phyloP scores from a whole-genome alignment of 2,888 invertebrate species.

The Phyto melanocephala region DNA sequence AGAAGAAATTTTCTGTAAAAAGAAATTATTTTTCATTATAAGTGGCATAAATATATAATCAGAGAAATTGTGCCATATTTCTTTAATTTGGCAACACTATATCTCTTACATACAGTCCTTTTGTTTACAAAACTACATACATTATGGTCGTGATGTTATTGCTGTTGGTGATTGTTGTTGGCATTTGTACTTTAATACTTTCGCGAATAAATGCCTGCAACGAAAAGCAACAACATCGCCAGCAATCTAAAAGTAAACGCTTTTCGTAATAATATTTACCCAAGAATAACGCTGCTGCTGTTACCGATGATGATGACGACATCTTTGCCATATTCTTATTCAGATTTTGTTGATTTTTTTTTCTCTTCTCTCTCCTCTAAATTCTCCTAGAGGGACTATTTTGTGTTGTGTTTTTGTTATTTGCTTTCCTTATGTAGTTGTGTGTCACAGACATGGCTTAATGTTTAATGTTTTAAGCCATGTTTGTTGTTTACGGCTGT shows the following conservation, averaged over 20 bases:
- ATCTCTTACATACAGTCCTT: too few relatives aligned
- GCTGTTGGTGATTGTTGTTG: constrained; percentile 1
- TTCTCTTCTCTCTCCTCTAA: neutral
- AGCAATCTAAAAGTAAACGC: constrained; percentile 37
- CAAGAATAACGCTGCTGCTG: constrained; percentile 12
- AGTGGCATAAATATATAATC: too few relatives aligned
- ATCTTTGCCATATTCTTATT: constrained; percentile 42
- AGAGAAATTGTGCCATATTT: too few relatives aligned
- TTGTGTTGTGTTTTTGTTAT: neutral
- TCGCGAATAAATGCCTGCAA: constrained; percentile 58
- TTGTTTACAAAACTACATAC: too few relatives aligned
- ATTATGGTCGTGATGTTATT: too few relatives aligned
- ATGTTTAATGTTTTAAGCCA: constrained; percentile 65
- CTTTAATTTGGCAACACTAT: too few relatives aligned
- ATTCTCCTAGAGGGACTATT: constrained; percentile 47
- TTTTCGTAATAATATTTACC: constrained; percentile 33
- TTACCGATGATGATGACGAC: constrained; percentile 40
- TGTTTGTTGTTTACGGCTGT: constrained; percentile 67
- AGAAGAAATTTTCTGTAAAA: too few relatives aligned
- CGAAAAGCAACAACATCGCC: constrained; percentile 25
- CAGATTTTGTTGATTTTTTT: neutral
- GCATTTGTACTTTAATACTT: constrained; percentile 34
- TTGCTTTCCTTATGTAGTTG: constrained; percentile 39
- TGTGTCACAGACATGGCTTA: constrained; percentile 62
- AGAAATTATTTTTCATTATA: too few relatives aligned